Conservation (phyloP, 2,888 invertebrate genomes). For the Margaritifera margaritifera region DNA sequence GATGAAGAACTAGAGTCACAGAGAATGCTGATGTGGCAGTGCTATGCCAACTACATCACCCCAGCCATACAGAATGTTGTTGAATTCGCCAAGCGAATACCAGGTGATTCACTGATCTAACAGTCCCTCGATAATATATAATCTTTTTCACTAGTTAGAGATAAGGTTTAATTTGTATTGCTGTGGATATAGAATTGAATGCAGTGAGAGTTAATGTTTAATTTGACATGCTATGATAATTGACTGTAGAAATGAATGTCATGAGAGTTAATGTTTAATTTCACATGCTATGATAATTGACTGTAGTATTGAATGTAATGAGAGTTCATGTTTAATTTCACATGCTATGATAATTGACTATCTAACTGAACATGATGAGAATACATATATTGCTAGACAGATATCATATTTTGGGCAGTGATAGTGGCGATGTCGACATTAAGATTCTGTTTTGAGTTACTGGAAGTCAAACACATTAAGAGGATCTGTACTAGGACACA, state of each 20-base stretch:
- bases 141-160: neutral
- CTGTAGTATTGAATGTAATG: neutral
- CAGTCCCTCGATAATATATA: neutral
- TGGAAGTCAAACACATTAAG: too few species aligned
- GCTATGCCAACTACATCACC: conserved; percentile 88
- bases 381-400: neutral
- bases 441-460: too few species aligned
- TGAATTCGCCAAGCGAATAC: conserved; percentile 95
- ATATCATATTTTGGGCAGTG: too few species aligned
- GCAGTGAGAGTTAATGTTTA: neutral
- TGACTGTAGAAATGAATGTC: neutral
- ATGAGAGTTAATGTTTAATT: too few species aligned
- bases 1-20: conserved; percentile 78
- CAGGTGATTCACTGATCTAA: conserved; percentile 75
- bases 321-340: too few species aligned
- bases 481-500: too few species aligned
- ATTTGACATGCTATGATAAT: neutral
- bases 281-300: neutral
- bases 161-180: neutral
- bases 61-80: conserved; percentile 94
- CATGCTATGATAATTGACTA: neutral
- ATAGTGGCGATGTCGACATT: too few species aligned
- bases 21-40: conserved; percentile 89
- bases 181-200: neutral
- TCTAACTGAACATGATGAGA: neutral